Evolutionary conservation across 2,797 vertebrate genomes (phyloP), one percentile per base, ranked within the genome.

Genomic region (Urosaurus nigricauda): DNA sequence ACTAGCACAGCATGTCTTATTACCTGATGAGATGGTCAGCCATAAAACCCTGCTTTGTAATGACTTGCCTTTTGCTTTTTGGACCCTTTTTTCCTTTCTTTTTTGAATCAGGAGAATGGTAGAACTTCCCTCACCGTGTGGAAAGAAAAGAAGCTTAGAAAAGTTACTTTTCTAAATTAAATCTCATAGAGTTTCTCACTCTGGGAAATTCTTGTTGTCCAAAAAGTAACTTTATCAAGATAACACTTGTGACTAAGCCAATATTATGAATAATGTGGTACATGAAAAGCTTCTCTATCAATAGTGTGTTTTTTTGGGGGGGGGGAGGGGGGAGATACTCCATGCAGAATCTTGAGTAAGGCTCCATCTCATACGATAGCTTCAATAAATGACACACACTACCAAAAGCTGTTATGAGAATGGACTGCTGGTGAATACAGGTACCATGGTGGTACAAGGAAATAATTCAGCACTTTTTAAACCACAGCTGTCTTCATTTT

Each of bases 391-490:
- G 63, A 47, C 40, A 13, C 37, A 32, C 32, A 29, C 47, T 13
- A 17, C n/a, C 53, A 32, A 74, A 80, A 35, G 13, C 37, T 14
- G 12, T 43, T 77, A 3, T 24, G 9, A 70, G 7, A 71, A 70
- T 58, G 19, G 29, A 24, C 8, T 1, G 12, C 24, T 56, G 26
- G 7, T 86, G 89, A 92, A 65, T 83, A 96, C 93, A 95, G 95
- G 93, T 88, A 90, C 80, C 85, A 87, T 93, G 70, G 43, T 81
- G 92, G 90, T 95, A 94, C 88, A 91, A 81, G 70, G 2, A 35
- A 63, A 92, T 94, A 95, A 96, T 95, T 95, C 95, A 94, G 94
- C 29, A 40, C 94, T 95, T 96, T 95, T 85, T 92, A 94, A 35
- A 94, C 87, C 87, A 89, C 93, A 96, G 92, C 93, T 96, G 94